These are phyloP conservation scores for Solea solea DNA, from an alignment of 2,113 vertebrate species.

Conservation along the genomic window DNA sequence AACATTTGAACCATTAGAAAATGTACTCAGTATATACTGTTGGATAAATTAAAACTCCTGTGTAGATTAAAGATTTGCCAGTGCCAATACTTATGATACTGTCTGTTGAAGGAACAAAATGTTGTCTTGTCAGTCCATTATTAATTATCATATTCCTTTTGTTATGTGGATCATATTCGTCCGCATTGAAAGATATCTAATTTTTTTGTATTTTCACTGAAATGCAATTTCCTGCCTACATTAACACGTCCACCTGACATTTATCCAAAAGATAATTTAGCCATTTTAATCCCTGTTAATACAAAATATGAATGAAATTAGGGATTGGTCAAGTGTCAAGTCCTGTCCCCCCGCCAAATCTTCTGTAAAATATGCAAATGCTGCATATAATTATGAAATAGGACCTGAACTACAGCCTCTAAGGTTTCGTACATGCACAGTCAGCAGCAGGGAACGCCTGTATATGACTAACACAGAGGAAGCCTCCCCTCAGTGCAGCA, in stretches of 20 bases:
- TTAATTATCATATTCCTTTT: not conserved
- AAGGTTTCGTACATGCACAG: constrained; percentile 55
- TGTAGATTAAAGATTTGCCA: constrained; percentile 21
- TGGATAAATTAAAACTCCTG: constrained; percentile 33
- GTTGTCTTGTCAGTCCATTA: not conserved
- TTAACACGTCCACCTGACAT: not conserved
- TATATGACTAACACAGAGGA: constrained; percentile 65
- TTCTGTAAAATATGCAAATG: constrained; percentile 60
- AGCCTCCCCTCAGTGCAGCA: constrained; percentile 58
- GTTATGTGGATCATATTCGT: not conserved
- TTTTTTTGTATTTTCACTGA: not conserved
- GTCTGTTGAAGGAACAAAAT: not conserved
- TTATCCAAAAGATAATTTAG: not conserved
- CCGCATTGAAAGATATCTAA: not conserved
- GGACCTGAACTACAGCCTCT: constrained; percentile 49
- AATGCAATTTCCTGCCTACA: not conserved
- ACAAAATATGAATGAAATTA: constrained; percentile 2
- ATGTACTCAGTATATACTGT: not conserved
- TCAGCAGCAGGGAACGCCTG: constrained; percentile 66
- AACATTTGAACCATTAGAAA: constrained; percentile 46
- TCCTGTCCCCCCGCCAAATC: constrained; percentile 21
- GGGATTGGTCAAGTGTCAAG: constrained; percentile 2
- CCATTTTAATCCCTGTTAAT: constrained; percentile 4
- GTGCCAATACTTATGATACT: constrained; percentile 11
- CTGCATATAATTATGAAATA: constrained; percentile 65